A percentile compares a stretch with the other conserved stretches of the same genome.
These are phyloP conservation scores for Ranitomeya imitator DNA, from an alignment of 2,113 vertebrate species.

Conservation along the genomic window DNA sequence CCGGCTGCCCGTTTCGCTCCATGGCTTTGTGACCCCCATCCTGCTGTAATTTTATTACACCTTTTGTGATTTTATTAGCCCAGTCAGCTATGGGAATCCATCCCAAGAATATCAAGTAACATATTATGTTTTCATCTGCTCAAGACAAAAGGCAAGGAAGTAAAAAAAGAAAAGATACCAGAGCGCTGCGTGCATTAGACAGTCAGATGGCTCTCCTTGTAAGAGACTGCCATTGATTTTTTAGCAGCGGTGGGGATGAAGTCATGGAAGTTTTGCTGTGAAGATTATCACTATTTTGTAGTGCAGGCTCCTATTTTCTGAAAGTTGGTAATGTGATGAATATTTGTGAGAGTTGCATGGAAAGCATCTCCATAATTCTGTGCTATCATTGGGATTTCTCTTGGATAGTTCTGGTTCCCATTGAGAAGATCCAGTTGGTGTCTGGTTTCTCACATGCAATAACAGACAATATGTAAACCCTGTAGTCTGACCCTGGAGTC, in stretches of 20 bases:
- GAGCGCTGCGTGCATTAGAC: not conserved
- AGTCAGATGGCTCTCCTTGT: not conserved
- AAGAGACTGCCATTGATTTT: not conserved
- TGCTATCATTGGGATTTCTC: no score
- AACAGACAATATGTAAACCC: no score
- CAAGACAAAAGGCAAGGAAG: not conserved
- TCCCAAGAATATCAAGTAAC: constrained; percentile 25
- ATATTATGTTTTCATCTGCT: not conserved
- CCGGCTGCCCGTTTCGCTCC: not conserved
- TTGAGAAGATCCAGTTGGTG: no score
- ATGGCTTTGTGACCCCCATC: constrained; percentile 10
- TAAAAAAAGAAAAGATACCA: not conserved
- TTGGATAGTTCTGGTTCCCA: no score
- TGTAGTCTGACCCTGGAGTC: no score
- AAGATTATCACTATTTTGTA: not conserved
- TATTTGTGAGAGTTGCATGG: not conserved
- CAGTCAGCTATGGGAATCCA: constrained; percentile 13
- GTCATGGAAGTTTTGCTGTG: not conserved
- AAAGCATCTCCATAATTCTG: not conserved
- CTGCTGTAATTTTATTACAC: constrained; percentile 40
- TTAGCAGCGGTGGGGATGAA: not conserved
- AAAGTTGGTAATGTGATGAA: not conserved
- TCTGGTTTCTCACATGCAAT: no score
- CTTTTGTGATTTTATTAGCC: constrained; percentile 47
- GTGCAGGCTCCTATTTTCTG: not conserved